Evolutionary conservation across 2,113 vertebrate genomes (phyloP).

Genomic region (Microtus oregoni): DNA sequence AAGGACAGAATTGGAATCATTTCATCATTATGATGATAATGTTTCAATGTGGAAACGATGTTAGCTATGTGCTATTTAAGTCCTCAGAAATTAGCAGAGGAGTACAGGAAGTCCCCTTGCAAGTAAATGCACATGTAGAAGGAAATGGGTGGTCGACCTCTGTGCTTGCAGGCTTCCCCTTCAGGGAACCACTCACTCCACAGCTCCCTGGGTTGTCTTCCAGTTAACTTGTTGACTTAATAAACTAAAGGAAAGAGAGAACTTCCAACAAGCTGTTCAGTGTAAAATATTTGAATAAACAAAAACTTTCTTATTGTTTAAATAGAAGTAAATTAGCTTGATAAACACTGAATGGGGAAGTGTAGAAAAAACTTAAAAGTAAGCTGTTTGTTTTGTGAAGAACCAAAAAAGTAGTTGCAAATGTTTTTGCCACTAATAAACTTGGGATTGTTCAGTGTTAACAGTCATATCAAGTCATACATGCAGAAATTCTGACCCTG

Average conservation of each 20-base stretch:
- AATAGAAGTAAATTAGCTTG: constrained; percentile 66
- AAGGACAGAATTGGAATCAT: constrained; percentile 61
- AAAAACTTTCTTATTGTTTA: constrained; percentile 73
- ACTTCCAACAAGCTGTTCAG: constrained; percentile 71
- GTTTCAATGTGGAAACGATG: constrained; percentile 19
- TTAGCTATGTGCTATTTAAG: constrained; percentile 43
- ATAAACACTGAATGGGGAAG: constrained; percentile 4
- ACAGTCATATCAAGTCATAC: neutral
- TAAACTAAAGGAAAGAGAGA: constrained; percentile 75
- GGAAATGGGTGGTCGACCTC: neutral
- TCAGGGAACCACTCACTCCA: constrained; percentile 59
- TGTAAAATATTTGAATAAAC: constrained; percentile 73
- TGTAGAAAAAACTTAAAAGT: neutral
- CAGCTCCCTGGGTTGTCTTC: constrained; percentile 75
- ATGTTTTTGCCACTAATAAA: neutral
- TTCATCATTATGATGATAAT: constrained; percentile 22
- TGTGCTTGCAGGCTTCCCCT: neutral
- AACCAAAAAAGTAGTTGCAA: constrained; percentile 21
- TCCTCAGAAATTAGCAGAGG: constrained; percentile 20
- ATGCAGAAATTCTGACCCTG: neutral
- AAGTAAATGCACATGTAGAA: neutral
- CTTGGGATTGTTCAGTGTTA: neutral
- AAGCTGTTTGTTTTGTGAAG: constrained; percentile 13
- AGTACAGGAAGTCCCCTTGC: neutral
- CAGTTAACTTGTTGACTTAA: constrained; percentile 78